Evolutionary conservation across 2,113 vertebrate species (phyloP).

Genomic region (Origma solitaria): DNA sequence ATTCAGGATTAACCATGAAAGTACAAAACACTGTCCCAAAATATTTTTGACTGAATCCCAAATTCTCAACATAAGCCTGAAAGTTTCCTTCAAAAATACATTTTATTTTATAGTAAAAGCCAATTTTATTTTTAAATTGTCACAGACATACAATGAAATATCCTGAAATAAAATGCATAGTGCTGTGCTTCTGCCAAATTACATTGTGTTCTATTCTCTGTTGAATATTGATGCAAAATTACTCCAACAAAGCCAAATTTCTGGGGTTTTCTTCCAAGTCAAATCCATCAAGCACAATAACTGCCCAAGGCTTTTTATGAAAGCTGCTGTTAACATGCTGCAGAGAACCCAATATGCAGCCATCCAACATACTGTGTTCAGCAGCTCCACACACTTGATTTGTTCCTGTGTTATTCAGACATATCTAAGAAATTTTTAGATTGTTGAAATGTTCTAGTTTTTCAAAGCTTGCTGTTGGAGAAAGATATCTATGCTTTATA

Average conservation of each 20-base stretch:
- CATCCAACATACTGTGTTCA: not conserved
- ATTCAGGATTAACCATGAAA: not conserved
- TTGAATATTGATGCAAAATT: not conserved
- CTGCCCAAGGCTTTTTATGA: not conserved
- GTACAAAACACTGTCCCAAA: not conserved
- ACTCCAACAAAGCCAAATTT: not conserved
- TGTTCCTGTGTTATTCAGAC: not conserved
- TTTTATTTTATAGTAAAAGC: not conserved
- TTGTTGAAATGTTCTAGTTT: not conserved
- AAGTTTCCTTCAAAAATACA: not conserved
- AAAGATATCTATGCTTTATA: not conserved
- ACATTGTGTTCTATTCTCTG: not conserved
- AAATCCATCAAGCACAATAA: not conserved
- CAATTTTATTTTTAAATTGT: not conserved
- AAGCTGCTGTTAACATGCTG: not conserved
- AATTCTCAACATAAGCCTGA: not conserved
- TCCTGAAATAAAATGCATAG: not conserved
- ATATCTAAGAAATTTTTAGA: not conserved
- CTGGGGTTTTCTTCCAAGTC: not conserved
- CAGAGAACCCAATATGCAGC: not conserved
- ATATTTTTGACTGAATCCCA: not conserved
- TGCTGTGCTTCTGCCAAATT: not conserved
- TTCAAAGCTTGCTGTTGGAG: not conserved
- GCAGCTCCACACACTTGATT: not conserved
- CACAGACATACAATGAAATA: not conserved